Evolutionary conservation across 2,888 invertebrate species (phyloP).

Genomic region (Lepidonotus clava): DNA sequence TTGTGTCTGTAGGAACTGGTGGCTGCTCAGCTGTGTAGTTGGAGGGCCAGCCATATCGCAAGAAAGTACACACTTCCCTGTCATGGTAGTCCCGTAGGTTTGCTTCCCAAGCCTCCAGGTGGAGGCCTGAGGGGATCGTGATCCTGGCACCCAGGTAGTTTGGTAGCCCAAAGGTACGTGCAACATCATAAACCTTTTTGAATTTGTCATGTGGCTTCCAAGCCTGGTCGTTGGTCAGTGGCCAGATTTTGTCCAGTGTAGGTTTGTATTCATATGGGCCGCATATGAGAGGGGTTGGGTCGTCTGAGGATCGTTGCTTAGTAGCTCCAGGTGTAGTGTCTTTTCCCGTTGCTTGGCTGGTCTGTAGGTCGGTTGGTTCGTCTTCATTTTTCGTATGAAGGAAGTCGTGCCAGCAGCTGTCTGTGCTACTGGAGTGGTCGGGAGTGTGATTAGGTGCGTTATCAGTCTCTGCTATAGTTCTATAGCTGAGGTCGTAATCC

Average conservation of each 20-base stretch:
- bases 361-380: too few species aligned
- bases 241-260: not conserved
- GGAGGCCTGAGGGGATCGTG: not conserved
- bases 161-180: too few species aligned
- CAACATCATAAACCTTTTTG: too few species aligned
- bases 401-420: not conserved
- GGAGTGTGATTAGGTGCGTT: not conserved
- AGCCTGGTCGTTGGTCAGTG: not conserved
- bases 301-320: not conserved
- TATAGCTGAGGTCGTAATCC: too few species aligned
- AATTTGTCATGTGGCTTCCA: not conserved
- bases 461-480: not conserved
- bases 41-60: too few species aligned
- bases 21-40: not conserved
- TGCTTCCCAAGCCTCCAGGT: too few species aligned
- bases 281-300: not conserved
- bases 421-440: not conserved
- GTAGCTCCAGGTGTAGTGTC: not conserved
- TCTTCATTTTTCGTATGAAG: not conserved
- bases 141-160: not conserved
- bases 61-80: too few species aligned
- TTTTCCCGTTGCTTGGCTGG: too few species aligned
- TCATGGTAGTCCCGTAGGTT: too few species aligned
- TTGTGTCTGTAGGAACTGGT: not conserved
- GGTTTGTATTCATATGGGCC: not conserved